Evolutionary conservation across 2,888 invertebrate genomes (phyloP).

Genomic region (Caenorhabditis sp.): DNA sequence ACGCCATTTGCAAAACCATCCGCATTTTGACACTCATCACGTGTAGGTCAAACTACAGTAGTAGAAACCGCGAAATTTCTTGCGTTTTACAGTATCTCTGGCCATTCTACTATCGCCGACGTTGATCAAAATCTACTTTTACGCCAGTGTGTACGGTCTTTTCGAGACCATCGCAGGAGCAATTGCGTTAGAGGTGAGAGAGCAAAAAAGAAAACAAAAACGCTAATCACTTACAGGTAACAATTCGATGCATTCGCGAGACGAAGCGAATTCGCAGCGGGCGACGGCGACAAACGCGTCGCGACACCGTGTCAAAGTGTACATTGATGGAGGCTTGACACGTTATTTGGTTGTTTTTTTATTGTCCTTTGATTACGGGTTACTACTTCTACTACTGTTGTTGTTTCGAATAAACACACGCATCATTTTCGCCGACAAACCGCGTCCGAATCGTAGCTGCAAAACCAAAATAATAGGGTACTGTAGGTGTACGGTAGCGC

Average conservation of each 20-base stretch:
- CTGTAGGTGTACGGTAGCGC: not conserved
- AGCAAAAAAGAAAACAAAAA: no score
- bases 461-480: no score
- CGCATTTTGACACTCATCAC: slow-evolving; percentile 22
- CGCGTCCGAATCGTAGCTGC: no score
- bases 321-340: slow-evolving; percentile 29
- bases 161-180: slow-evolving; percentile 48
- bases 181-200: slow-evolving; percentile 46
- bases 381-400: no score
- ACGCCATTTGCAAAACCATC: slow-evolving; percentile 29
- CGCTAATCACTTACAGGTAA: slow-evolving; percentile 24
- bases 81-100: slow-evolving; percentile 50
- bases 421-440: no score
- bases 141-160: slow-evolving; percentile 49
- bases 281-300: slow-evolving; percentile 28
- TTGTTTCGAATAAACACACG: no score
- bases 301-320: slow-evolving; percentile 28
- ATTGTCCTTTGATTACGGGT: no score
- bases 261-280: slow-evolving; percentile 33
- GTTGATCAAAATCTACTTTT: slow-evolving; percentile 49
- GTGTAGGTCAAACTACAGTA: slow-evolving; percentile 11
- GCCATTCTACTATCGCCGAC: slow-evolving; percentile 47
- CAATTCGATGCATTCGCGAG: slow-evolving; percentile 33
- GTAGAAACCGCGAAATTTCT: no score
- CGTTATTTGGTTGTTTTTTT: no score